These are phyloP conservation scores for Lutjanus erythropterus DNA, from an alignment of 2,113 vertebrate genomes.

Conservation along the genomic window DNA sequence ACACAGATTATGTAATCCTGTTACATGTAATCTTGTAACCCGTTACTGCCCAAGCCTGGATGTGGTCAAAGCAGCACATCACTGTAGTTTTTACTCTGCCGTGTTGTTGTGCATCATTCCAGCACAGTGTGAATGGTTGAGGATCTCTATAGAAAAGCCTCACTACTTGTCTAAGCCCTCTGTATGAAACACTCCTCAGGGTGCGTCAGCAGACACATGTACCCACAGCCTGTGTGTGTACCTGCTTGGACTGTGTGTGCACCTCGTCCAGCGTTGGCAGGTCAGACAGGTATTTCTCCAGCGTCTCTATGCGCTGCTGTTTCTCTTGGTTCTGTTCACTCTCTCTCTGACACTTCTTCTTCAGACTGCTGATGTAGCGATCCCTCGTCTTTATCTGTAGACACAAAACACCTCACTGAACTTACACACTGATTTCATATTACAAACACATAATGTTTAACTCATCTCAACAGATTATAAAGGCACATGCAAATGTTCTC, in stretches of 20 bases:
- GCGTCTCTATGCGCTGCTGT: constrained; percentile 94
- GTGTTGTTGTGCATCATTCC: neutral
- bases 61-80: too few relatives aligned
- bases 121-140: neutral
- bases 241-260: constrained; percentile 91
- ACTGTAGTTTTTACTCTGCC: too few relatives aligned
- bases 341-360: constrained; percentile 95
- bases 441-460: too few relatives aligned
- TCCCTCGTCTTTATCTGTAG: constrained; percentile 95
- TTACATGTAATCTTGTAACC: too few relatives aligned
- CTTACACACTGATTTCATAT: neutral
- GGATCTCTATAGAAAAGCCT: neutral
- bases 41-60: too few relatives aligned
- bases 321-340: constrained; percentile 93
- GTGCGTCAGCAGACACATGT: neutral
- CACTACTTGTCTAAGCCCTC: neutral
- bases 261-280: constrained; percentile 93
- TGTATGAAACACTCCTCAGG: neutral
- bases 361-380: constrained; percentile 95
- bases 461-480: neutral
- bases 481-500: too few relatives aligned
- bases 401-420: neutral
- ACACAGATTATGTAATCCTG: too few relatives aligned
- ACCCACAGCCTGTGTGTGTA: too few relatives aligned
- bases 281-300: constrained; percentile 96